phyloP scores from a whole-genome alignment of 2,888 invertebrate species.

The Dinocampus coccinellae region DNA sequence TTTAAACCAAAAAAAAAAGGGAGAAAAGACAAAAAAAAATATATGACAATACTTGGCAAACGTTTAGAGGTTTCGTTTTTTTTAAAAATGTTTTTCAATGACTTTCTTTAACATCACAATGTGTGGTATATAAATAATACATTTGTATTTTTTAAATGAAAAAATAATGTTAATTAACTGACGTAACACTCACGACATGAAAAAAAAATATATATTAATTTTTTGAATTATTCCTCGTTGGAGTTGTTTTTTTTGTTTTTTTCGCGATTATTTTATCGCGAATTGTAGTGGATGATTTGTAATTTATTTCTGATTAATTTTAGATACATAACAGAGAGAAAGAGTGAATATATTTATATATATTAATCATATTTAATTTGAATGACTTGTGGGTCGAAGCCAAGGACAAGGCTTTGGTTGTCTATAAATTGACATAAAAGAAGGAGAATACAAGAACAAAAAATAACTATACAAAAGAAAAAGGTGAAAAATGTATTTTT shows the following conservation, averaged over 20 bases:
- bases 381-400: neutral
- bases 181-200: neutral
- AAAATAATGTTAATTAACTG: neutral
- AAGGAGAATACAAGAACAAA: neutral
- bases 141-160: neutral
- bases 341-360: neutral
- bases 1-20: neutral
- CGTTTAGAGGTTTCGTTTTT: no score
- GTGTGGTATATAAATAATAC: no score
- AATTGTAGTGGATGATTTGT: neutral
- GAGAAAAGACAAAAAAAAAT: neutral
- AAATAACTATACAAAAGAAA: no score
- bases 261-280: neutral
- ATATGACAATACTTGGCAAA: no score
- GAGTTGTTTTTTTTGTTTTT: neutral
- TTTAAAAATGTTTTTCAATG: no score
- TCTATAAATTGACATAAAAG: neutral
- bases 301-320: neutral
- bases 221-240: no score
- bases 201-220: no score
- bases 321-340: neutral
- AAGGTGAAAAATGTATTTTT: neutral
- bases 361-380: neutral
- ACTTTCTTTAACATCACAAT: neutral
- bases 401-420: neutral